These are phyloP conservation scores for Mormyrops boulengeri DNA, from an alignment of 2,797 vertebrate genomes.

Conservation along the genomic window DNA sequence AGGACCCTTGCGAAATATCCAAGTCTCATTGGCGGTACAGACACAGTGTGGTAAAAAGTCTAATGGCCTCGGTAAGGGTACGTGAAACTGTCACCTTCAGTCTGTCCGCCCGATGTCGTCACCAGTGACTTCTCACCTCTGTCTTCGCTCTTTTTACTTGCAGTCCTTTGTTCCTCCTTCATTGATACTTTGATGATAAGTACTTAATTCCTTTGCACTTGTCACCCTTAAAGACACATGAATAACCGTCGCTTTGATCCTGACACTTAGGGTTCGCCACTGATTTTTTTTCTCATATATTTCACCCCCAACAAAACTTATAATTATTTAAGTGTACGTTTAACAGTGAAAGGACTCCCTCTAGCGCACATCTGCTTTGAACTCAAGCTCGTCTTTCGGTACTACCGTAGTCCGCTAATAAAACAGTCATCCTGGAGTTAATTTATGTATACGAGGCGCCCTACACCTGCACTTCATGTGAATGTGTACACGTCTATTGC, in stretches of 20 bases:
- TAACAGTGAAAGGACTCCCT: conserved; percentile 39
- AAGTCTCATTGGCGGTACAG: conserved; percentile 8
- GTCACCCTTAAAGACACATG: not conserved
- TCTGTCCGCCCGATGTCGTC: not conserved
- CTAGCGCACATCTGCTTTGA: conserved; percentile 49
- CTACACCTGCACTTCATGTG: not conserved
- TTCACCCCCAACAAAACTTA: not conserved
- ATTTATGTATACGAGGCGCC: not conserved
- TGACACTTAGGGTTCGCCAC: not conserved
- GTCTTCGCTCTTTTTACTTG: conserved; percentile 18
- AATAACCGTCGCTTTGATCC: conserved; percentile 23
- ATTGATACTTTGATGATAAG: conserved; percentile 28
- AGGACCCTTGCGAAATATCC: not conserved
- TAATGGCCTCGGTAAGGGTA: conserved; percentile 17
- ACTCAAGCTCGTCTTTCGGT: not conserved
- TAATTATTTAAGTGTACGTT: not conserved
- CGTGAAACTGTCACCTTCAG: conserved; percentile 2
- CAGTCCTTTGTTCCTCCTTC: conserved; percentile 26
- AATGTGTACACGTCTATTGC: not conserved
- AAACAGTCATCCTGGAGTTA: not conserved
- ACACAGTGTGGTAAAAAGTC: conserved; percentile 2
- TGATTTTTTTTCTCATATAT: not conserved
- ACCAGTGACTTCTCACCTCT: conserved; percentile 12
- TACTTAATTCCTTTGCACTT: conserved; percentile 4
- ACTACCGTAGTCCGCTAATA: not conserved